These are phyloP conservation scores for Anas capensis DNA, from an alignment of 2,797 vertebrate genomes.

Conservation along the genomic window DNA sequence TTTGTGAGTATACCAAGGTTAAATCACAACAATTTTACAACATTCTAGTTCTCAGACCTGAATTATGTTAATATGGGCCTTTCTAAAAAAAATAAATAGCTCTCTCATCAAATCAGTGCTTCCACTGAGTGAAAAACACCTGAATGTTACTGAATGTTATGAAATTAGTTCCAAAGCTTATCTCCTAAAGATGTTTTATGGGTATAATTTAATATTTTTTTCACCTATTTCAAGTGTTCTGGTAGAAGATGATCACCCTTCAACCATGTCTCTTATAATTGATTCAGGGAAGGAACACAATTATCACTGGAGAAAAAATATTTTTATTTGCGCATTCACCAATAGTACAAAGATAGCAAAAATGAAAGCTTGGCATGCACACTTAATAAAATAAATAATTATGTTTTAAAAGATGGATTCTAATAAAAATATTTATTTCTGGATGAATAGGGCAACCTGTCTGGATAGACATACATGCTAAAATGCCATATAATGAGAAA, in stretches of 20 bases:
- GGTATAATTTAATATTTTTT: background rate
- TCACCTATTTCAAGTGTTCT: background rate
- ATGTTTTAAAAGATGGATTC: background rate
- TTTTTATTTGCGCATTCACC: background rate
- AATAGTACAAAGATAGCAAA: background rate
- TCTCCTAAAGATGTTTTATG: background rate
- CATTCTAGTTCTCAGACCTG: background rate
- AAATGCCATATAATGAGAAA: background rate
- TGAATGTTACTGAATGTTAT: background rate
- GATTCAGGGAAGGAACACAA: background rate
- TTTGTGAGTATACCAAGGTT: background rate
- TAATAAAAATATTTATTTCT: background rate
- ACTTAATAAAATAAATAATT: background rate
- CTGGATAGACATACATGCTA: background rate
- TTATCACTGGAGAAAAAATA: background rate
- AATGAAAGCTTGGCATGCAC: background rate
- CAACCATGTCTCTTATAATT: background rate
- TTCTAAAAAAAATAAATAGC: background rate
- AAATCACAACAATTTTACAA: background rate
- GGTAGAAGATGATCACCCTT: background rate
- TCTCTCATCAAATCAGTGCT: background rate
- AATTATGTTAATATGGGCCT: background rate
- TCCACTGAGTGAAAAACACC: background rate
- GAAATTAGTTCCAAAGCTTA: background rate
- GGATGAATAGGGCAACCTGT: fast-evolving